Conservation (phyloP, 2,888 invertebrate species). For the Eugnorisma glareosa region DNA sequence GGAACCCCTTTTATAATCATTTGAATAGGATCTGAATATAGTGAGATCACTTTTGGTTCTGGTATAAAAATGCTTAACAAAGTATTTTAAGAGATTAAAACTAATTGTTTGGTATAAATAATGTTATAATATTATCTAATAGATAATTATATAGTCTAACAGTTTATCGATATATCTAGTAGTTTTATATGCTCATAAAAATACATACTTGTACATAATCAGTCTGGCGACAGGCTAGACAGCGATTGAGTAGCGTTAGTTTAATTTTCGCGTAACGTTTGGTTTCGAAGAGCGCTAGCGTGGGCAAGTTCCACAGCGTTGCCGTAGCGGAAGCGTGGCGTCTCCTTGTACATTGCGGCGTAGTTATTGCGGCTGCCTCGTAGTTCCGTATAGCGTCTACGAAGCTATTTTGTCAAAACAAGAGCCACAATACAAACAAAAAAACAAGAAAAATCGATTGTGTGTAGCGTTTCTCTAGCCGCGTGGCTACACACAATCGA, state of each 20-base stretch:
- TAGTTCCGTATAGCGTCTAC: neutral
- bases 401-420: neutral
- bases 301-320: neutral
- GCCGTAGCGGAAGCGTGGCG: neutral
- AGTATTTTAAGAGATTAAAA: neutral
- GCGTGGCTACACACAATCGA: no score
- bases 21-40: slow-evolving; percentile 47
- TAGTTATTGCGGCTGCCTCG: neutral
- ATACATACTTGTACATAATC: neutral
- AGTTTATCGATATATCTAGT: no score
- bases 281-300: neutral
- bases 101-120: neutral
- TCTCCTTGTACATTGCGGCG: neutral
- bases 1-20: slow-evolving; percentile 49
- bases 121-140: neutral
- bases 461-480: neutral
- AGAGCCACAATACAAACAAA: no score
- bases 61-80: slow-evolving; percentile 7
- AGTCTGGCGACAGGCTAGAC: neutral
- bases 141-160: no score
- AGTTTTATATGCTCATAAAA: neutral
- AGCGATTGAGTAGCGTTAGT: neutral
- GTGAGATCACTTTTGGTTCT: slow-evolving; percentile 33
- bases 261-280: neutral
- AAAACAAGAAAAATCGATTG: no score